phyloP scores from a whole-genome alignment of 2,797 vertebrate species.

The Yasuhikotakia modesta region DNA sequence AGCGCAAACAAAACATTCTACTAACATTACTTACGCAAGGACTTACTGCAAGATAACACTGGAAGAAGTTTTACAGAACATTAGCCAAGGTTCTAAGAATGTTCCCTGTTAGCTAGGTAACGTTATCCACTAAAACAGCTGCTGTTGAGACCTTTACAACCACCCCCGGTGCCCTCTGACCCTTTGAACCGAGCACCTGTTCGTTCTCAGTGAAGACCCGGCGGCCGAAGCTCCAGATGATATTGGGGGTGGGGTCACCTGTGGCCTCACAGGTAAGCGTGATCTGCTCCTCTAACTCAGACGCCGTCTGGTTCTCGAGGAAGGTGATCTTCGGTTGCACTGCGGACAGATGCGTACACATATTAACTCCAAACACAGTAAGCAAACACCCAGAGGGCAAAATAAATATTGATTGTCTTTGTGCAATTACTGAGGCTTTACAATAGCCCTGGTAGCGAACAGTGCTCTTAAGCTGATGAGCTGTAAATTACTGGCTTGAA shows the following conservation, averaged over 20 bases:
- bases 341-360: conserved; percentile 61
- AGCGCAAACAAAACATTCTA: not conserved
- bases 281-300: conserved; percentile 91
- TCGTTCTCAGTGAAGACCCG: conserved; percentile 89
- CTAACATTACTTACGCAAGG: no score
- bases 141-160: conserved; percentile 29
- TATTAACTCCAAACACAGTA: not conserved
- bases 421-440: conserved; percentile 32
- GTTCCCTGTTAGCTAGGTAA: no score
- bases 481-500: conserved; percentile 28
- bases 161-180: not conserved
- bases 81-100: no score
- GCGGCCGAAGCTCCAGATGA: conserved; percentile 90
- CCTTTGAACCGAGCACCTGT: conserved; percentile 80
- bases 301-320: conserved; percentile 91
- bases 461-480: conserved; percentile 24
- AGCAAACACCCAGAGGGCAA: not conserved
- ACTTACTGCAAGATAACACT: no score
- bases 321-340: conserved; percentile 95
- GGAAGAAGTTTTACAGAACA: no score
- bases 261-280: conserved; percentile 94
- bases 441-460: conserved; percentile 21
- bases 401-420: conserved; percentile 41
- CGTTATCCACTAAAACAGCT: not conserved
- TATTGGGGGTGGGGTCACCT: conserved; percentile 93